These are phyloP conservation scores for Lottia scabra DNA, from an alignment of 2,888 invertebrate genomes.

Conservation along the genomic window DNA sequence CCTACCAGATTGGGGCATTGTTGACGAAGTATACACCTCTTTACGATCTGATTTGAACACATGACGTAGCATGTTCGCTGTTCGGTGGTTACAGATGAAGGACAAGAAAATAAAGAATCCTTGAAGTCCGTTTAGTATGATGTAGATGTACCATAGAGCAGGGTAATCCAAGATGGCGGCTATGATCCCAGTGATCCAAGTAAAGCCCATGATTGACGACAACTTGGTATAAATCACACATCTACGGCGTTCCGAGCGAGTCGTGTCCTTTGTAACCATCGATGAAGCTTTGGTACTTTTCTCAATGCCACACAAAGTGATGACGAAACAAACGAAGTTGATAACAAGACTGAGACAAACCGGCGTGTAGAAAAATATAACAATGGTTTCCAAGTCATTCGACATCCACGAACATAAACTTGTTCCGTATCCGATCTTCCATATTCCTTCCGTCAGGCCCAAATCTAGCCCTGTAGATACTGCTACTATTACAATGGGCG, in stretches of 20 bases:
- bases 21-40: no score
- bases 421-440: slow-evolving; percentile 14
- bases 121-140: slow-evolving; percentile 21
- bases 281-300: neutral
- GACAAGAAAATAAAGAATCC: slow-evolving; percentile 21
- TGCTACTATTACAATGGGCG: slow-evolving; percentile 10
- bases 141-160: slow-evolving; percentile 14
- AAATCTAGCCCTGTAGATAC: slow-evolving; percentile 16
- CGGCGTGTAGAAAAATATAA: slow-evolving; percentile 13
- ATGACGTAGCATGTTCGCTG: neutral
- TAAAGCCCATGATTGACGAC: slow-evolving; percentile 18
- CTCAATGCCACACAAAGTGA: slow-evolving; percentile 20
- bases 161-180: slow-evolving; percentile 1
- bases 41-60: no score
- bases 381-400: slow-evolving; percentile 1
- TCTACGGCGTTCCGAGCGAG: slow-evolving; percentile 6
- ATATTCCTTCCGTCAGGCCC: neutral
- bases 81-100: slow-evolving; percentile 12
- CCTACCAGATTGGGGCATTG: no score
- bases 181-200: slow-evolving; percentile 19
- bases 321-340: slow-evolving; percentile 15
- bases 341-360: neutral
- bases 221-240: slow-evolving; percentile 22
- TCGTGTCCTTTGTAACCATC: neutral
- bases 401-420: slow-evolving; percentile 11